These are phyloP conservation scores for Tanypteryx hageni DNA, from an alignment of 2,888 invertebrate genomes.

Conservation along the genomic window DNA sequence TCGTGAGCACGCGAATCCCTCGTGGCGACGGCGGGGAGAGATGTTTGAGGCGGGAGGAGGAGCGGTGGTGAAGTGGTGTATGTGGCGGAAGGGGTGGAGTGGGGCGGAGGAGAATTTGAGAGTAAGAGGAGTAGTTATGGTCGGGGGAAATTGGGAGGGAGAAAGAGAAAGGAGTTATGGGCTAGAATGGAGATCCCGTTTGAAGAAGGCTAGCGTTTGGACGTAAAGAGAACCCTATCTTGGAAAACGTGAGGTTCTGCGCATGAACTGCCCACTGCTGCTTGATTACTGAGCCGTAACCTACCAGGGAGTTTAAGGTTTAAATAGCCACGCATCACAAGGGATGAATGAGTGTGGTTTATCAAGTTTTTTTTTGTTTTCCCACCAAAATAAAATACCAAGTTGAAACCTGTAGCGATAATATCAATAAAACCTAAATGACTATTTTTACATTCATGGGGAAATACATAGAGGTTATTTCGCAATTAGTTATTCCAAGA, in stretches of 20 bases:
- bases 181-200: not conserved
- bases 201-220: not conserved
- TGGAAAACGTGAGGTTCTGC: not conserved
- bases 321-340: no score
- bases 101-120: not conserved
- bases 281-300: not conserved
- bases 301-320: not conserved
- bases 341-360: no score
- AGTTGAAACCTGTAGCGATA: no score
- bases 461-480: no score
- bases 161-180: not conserved
- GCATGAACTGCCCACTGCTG: not conserved
- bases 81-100: no score
- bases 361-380: no score
- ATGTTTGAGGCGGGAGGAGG: not conserved
- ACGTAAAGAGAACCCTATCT: not conserved
- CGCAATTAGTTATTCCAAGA: no score
- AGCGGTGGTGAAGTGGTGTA: no score
- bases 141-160: not conserved
- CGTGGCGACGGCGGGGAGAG: not conserved
- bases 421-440: no score
- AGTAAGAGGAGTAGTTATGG: not conserved
- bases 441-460: no score
- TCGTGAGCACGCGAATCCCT: conserved; percentile 31
- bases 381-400: no score